Percentiles rank a stretch among this genome's conserved stretches.
Conservation (phyloP, 2,888 invertebrate genomes). For the Candidula unifasciata region DNA sequence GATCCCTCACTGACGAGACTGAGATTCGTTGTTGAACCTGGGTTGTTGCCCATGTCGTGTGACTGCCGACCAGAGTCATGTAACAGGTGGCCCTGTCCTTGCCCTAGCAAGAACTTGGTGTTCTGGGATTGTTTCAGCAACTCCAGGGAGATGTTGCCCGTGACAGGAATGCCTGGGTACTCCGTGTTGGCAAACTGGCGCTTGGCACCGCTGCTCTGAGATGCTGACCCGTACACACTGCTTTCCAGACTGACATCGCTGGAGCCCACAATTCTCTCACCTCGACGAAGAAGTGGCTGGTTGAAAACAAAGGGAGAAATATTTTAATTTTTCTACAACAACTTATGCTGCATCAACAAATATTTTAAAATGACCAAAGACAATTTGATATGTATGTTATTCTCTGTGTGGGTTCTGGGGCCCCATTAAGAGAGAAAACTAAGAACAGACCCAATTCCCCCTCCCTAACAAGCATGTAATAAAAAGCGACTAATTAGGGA, state of each 20-base stretch:
- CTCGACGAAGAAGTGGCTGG: conserved; percentile 46
- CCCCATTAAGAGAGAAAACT: no score
- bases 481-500: no score
- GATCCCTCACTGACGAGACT: conserved; percentile 69
- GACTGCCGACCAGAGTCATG: conserved; percentile 12
- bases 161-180: conserved; percentile 60
- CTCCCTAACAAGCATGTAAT: no score
- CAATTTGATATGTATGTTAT: no score
- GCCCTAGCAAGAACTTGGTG: conserved; percentile 71
- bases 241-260: conserved; percentile 35
- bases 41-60: conserved; percentile 35
- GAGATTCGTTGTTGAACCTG: conserved; percentile 60
- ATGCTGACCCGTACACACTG: conserved; percentile 7
- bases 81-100: conserved; percentile 54
- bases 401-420: no score
- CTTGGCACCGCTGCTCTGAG: conserved; percentile 20
- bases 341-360: no score
- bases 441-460: no score
- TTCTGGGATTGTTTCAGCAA: conserved; percentile 73
- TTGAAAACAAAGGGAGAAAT: background rate
- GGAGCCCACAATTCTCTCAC: conserved; percentile 36
- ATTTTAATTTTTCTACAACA: background rate
- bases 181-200: conserved; percentile 55
- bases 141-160: conserved; percentile 71
- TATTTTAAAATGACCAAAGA: no score